phyloP scores from a whole-genome alignment of 1,140 invertebrate genomes.

The Oedothorax gibbosus region DNA sequence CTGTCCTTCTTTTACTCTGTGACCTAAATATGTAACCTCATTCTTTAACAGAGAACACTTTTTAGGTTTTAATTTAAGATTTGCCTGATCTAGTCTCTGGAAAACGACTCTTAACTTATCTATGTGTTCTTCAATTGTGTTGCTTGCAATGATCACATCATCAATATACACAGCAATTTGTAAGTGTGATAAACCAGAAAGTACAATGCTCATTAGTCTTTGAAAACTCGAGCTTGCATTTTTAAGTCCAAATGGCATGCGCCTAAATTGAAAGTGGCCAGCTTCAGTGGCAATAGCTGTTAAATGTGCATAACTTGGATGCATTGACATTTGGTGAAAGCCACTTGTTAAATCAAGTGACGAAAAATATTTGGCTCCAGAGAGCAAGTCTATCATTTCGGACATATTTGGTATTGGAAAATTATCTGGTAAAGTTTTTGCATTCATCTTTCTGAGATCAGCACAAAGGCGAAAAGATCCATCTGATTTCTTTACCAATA shows the following conservation, averaged over 20 bases:
- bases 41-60: slow-evolving; percentile 61
- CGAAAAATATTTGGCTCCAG: slow-evolving; percentile 21
- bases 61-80: slow-evolving; percentile 61
- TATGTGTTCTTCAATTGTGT: slow-evolving; percentile 56
- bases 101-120: slow-evolving; percentile 37
- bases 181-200: background rate
- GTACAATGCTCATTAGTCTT: slow-evolving; percentile 61
- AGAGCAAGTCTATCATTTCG: slow-evolving; percentile 4
- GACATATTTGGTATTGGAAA: slow-evolving; percentile 8
- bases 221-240: slow-evolving; percentile 62
- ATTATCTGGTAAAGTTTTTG: background rate
- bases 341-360: slow-evolving; percentile 56
- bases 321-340: slow-evolving; percentile 52
- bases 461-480: slow-evolving; percentile 64
- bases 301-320: slow-evolving; percentile 8
- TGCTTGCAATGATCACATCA: slow-evolving; percentile 56
- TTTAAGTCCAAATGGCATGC: slow-evolving; percentile 61
- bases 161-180: slow-evolving; percentile 25
- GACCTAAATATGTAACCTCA: slow-evolving; percentile 62
- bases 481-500: slow-evolving; percentile 65
- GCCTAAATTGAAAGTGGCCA: slow-evolving; percentile 53
- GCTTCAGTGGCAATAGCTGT: slow-evolving; percentile 44
- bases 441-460: slow-evolving; percentile 66
- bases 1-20: slow-evolving; percentile 65
- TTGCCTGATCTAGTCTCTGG: slow-evolving; percentile 25